Percentiles rank a stretch among this genome's conserved stretches.
These are phyloP conservation scores for Pocillopora grandis DNA, from an alignment of 92 coral and sea anemone genomes.

Conservation along the genomic window DNA sequence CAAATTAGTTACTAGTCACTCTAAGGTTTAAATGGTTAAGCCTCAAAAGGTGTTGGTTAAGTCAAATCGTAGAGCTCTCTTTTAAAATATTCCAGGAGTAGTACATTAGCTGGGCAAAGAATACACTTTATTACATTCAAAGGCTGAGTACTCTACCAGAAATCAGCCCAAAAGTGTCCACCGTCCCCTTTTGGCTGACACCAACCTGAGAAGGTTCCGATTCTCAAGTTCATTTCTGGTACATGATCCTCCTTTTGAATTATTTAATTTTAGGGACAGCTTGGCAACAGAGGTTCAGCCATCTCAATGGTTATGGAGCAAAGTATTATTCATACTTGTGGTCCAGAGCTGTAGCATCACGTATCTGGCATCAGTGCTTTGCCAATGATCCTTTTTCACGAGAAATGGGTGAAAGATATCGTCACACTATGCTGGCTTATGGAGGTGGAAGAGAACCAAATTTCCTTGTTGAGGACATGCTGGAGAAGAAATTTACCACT, in stretches of 20 bases:
- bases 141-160: too few relatives aligned
- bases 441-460: slow-evolving; percentile 94
- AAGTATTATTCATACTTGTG: slow-evolving; percentile 95
- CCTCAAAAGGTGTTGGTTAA: too few relatives aligned
- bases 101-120: too few relatives aligned
- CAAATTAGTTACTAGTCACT: too few relatives aligned
- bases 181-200: too few relatives aligned
- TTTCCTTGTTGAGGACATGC: slow-evolving; percentile 83
- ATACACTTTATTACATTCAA: too few relatives aligned
- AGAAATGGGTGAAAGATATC: slow-evolving; percentile 91
- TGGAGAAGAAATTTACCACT: slow-evolving; percentile 75
- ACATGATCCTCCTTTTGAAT: neutral
- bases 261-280: slow-evolving; percentile 70
- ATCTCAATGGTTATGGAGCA: slow-evolving; percentile 96
- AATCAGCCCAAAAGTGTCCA: too few relatives aligned
- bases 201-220: too few relatives aligned
- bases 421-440: slow-evolving; percentile 83
- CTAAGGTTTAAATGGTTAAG: too few relatives aligned
- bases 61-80: too few relatives aligned
- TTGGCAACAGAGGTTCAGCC: slow-evolving; percentile 98
- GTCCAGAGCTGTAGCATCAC: slow-evolving; percentile 97
- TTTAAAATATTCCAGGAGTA: too few relatives aligned
- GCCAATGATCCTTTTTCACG: slow-evolving; percentile 87
- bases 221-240: too few relatives aligned
- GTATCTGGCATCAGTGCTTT: slow-evolving; percentile 97